Conservation (phyloP, 2,113 vertebrate species). For the Pithys albifrons region DNA sequence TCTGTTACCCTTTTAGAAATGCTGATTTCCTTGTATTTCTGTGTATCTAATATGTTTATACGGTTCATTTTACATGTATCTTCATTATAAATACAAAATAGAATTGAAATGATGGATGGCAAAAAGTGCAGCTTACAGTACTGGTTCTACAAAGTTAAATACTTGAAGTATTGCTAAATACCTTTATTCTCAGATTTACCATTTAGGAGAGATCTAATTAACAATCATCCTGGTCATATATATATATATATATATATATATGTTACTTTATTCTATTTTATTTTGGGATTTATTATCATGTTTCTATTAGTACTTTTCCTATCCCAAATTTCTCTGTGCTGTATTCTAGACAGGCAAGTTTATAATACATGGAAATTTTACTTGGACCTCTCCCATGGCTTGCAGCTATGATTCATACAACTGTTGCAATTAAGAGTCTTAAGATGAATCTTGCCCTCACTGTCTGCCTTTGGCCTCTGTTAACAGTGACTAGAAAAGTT, state of each 20-base stretch:
- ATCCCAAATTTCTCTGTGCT: neutral
- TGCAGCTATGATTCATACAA: neutral
- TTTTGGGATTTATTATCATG: neutral
- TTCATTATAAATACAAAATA: neutral
- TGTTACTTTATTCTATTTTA: neutral
- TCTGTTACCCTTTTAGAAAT: neutral
- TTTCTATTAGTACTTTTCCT: neutral
- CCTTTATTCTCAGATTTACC: neutral
- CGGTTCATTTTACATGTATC: neutral
- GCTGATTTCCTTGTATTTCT: neutral
- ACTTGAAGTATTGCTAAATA: neutral
- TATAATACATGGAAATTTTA: neutral
- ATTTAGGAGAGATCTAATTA: neutral
- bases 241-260: neutral
- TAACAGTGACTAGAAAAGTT: neutral
- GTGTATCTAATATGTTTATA: neutral
- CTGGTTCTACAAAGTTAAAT: neutral
- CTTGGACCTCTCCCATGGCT: neutral
- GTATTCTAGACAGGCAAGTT: neutral
- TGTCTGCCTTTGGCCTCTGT: neutral
- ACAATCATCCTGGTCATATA: neutral
- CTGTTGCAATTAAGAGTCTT: neutral
- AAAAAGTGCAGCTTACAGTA: neutral
- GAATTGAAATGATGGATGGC: neutral
- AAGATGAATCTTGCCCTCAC: neutral